Conservation (phyloP, 2,888 invertebrate species). For the Ectemnius cavifrons region DNA sequence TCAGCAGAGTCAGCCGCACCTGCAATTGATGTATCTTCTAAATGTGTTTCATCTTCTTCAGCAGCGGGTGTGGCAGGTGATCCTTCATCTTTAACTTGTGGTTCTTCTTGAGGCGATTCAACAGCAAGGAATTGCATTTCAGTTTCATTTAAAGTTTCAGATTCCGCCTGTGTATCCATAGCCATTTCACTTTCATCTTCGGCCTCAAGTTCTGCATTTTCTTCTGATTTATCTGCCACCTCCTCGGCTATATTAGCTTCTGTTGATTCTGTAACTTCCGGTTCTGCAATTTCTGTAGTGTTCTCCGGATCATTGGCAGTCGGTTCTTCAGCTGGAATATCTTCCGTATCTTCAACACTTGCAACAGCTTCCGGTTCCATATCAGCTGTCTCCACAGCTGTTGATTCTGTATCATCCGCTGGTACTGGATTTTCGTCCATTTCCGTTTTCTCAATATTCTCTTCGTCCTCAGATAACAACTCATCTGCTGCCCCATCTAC, state of each 20-base stretch:
- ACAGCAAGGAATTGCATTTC: conserved; percentile 25
- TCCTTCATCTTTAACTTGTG: conserved; percentile 28
- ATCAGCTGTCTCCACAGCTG: conserved; percentile 45
- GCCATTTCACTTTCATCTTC: conserved; percentile 32
- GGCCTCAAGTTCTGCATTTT: conserved; percentile 24
- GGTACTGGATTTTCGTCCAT: conserved; percentile 49
- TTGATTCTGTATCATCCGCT: conserved; percentile 37
- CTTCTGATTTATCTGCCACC: conserved; percentile 40
- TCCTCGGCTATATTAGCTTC: conserved; percentile 28
- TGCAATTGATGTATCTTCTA: conserved; percentile 36
- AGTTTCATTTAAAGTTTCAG: conserved; percentile 38
- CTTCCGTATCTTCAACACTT: conserved; percentile 44
- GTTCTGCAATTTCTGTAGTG: conserved; percentile 55
- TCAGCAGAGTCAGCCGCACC: conserved; percentile 37
- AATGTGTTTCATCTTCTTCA: conserved; percentile 29
- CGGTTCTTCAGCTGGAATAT: conserved; percentile 38
- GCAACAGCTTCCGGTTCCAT: conserved; percentile 58
- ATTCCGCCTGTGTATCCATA: conserved; percentile 34
- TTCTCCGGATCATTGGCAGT: conserved; percentile 60
- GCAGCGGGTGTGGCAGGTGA: conserved; percentile 27
- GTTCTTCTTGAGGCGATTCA: conserved; percentile 27
- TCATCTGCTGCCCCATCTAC: conserved; percentile 73
- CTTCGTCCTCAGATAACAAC: conserved; percentile 70
- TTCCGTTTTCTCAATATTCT: conserved; percentile 48
- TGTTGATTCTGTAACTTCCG: conserved; percentile 45